These are phyloP conservation scores for Polyodon spathula DNA, from an alignment of 2,113 vertebrate species.

Conservation along the genomic window DNA sequence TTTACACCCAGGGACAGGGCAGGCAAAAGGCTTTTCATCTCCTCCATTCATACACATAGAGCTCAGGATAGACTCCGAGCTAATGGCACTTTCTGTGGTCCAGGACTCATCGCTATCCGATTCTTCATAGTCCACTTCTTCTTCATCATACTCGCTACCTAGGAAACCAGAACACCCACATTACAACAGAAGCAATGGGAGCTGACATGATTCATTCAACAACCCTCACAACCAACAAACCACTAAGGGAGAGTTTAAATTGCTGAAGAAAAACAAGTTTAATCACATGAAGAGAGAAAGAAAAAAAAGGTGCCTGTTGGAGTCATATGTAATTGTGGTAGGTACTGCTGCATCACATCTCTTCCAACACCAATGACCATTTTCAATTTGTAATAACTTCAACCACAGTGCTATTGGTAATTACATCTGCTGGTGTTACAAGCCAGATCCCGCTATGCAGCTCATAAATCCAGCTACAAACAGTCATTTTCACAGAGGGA, in stretches of 20 bases:
- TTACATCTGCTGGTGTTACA: neutral
- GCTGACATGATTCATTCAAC: neutral
- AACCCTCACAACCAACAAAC: neutral
- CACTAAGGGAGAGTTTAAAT: neutral
- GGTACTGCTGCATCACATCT: neutral
- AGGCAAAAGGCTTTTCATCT: conserved; percentile 96
- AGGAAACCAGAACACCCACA: conserved; percentile 23
- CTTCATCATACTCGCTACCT: conserved; percentile 96
- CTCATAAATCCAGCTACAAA: neutral
- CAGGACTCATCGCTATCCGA: conserved; percentile 97
- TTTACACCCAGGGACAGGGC: conserved; percentile 94
- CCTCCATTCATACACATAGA: conserved; percentile 98
- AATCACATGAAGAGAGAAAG: neutral
- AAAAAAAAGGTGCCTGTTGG: too few relatives aligned
- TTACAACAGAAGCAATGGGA: neutral
- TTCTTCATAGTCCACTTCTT: conserved; percentile 93
- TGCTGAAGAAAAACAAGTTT: neutral
- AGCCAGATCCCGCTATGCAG: neutral
- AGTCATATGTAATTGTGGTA: too few relatives aligned
- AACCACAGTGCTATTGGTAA: neutral
- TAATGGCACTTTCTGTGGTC: conserved; percentile 98
- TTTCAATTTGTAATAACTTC: neutral
- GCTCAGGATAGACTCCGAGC: conserved; percentile 93
- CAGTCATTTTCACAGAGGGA: neutral
- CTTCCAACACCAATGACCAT: neutral